Evolutionary conservation across 2,888 invertebrate genomes (phyloP).

Genomic region (Caenorhabditis sp.): DNA sequence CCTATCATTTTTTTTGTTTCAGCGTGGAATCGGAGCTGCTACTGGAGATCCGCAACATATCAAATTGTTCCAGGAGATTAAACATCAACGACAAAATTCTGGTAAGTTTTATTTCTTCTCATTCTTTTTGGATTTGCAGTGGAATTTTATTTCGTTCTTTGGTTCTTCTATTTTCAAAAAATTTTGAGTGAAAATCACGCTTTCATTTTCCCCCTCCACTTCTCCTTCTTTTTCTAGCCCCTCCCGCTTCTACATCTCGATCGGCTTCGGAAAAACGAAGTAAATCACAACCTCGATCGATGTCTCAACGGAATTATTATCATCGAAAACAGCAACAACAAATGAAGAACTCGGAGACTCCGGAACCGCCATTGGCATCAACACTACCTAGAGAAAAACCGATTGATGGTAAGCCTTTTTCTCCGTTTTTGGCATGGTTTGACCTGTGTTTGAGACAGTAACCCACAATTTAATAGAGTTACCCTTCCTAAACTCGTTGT

Average conservation of each 20-base stretch:
- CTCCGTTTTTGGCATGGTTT: slow-evolving; percentile 11
- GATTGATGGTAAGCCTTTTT: slow-evolving; percentile 19
- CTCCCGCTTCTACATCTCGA: slow-evolving; percentile 30
- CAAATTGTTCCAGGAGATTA: slow-evolving; percentile 89
- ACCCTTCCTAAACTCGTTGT: background rate
- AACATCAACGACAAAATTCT: slow-evolving; percentile 77
- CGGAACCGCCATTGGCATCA: slow-evolving; percentile 6
- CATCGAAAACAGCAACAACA: slow-evolving; percentile 20
- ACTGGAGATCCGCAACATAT: slow-evolving; percentile 85
- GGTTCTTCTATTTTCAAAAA: too few species aligned
- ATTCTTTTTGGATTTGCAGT: too few species aligned
- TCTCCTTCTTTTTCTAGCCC: slow-evolving; percentile 22
- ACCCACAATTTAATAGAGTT: background rate
- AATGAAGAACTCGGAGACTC: background rate
- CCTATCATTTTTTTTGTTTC: slow-evolving; percentile 73
- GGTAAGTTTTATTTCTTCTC: slow-evolving; percentile 52
- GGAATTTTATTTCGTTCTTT: too few species aligned
- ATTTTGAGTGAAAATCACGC: background rate
- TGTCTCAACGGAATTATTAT: slow-evolving; percentile 35
- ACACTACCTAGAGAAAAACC: slow-evolving; percentile 4
- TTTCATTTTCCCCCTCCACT: background rate
- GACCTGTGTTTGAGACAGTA: too few species aligned
- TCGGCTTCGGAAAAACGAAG: slow-evolving; percentile 26
- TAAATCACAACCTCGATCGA: slow-evolving; percentile 38
- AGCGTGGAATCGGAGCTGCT: slow-evolving; percentile 75